Evolutionary conservation across 2,888 invertebrate species (phyloP), one percentile per base, ranked within the genome.

Genomic region (Netelia virgata): DNA sequence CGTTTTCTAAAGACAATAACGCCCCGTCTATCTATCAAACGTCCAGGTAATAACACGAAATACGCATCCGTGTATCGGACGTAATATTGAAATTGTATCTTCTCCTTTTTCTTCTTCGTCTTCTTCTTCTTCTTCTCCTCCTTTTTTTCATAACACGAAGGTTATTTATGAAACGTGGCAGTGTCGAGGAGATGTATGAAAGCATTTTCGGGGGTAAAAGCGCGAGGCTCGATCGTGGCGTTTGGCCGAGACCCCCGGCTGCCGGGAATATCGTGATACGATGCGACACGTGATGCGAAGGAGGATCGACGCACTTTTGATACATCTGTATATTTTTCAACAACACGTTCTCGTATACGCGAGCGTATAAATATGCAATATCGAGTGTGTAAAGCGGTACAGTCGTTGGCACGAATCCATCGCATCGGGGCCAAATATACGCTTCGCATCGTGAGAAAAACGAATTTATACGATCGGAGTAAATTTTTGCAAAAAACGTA

Each of bases 11-110:
- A 92, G 93, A 93, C 93, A 92, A 93, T 93, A 93, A 92, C 89
- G 90, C 88, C 86, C 87, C 91, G 90, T 90, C 93, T 92, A 93
- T 93, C 92, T 92, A 92, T 93, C 92, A 93, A 89, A 89, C 91
- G 90, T 91, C 90, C 91, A 88, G 90, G 92, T 90, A 91, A 93
- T 93, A 93, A 93, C 90, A 90, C 90, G 57, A 66, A 64, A 79
- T 63, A 41, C 90, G 87, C 89, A 89, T 89, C 91, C 92, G 91
- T 82, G 64, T 43, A 78, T 92, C 91, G 90, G 89, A 89, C 88
- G 91, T 92, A 91, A 93, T 93, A 93, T 93, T 92, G 92, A 92
- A 93, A 92, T 92, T 92, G 92, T 91, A 91, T 91, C 91, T 91
- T 80, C 59, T 70, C 78, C 70, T 64, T 28, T 59, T 55, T 55